Evolutionary conservation across 2,888 invertebrate genomes (phyloP).

Genomic region (Drosophila incognita): DNA sequence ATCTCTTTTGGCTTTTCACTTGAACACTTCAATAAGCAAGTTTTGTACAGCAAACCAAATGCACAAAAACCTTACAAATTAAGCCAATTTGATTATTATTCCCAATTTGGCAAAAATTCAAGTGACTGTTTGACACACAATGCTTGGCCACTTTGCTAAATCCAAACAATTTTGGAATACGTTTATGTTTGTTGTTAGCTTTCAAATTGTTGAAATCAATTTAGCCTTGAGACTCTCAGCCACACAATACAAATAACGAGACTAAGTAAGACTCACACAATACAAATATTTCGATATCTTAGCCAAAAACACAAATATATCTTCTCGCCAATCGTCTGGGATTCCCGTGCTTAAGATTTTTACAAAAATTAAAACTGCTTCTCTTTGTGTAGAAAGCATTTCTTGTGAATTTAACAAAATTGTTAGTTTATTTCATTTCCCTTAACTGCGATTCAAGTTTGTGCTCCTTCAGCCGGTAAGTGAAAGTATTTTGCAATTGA

Average conservation of each 20-base stretch:
- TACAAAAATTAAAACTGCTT: background rate
- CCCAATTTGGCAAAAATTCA: background rate
- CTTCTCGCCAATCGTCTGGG: background rate
- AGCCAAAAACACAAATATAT: background rate
- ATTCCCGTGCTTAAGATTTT: background rate
- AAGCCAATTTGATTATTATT: background rate
- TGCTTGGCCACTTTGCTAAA: background rate
- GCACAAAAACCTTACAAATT: background rate
- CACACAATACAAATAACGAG: slow-evolving; percentile 11
- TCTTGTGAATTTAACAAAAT: background rate
- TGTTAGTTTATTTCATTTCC: background rate
- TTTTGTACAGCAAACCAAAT: background rate
- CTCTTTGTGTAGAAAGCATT: background rate
- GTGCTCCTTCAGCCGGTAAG: background rate
- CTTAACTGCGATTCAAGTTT: background rate
- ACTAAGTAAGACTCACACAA: slow-evolving; percentile 13
- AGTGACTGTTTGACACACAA: background rate
- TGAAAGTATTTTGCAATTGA: background rate
- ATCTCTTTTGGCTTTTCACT: background rate
- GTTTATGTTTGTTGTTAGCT: background rate
- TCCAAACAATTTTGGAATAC: background rate
- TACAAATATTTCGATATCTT: background rate
- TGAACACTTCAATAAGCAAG: background rate
- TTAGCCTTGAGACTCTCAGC: slow-evolving; percentile 22
- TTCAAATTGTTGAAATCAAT: slow-evolving; percentile 13